Conservation (phyloP, 2,797 vertebrate species). For the Orientallactaga sibirica region DNA sequence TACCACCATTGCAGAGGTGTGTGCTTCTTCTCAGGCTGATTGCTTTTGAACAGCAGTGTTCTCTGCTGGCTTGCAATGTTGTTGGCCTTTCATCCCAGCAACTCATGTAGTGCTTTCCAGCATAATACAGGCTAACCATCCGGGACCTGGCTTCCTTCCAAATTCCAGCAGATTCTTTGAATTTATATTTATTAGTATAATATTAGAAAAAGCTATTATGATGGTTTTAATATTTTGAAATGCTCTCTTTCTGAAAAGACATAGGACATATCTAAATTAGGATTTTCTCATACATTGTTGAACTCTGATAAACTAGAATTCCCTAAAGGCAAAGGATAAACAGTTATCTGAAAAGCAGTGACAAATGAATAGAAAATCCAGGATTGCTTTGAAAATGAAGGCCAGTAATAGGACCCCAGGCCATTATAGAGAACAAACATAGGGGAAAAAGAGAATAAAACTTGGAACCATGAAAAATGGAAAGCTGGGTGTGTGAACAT, state of each 20-base stretch:
- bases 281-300: constrained; percentile 28
- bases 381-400: constrained; percentile 28
- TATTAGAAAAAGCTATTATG: background rate
- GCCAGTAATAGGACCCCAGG: background rate
- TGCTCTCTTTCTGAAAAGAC: background rate
- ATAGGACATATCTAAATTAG: background rate
- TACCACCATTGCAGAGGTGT: too few relatives aligned
- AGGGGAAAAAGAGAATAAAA: background rate
- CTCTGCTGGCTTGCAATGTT: too few relatives aligned
- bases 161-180: background rate
- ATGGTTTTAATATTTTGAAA: constrained; percentile 2
- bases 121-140: too few relatives aligned
- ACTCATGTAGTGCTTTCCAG: too few relatives aligned
- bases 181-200: background rate
- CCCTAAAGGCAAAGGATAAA: constrained; percentile 21
- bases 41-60: too few relatives aligned
- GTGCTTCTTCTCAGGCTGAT: too few relatives aligned
- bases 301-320: constrained; percentile 46
- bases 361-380: constrained; percentile 17
- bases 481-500: background rate
- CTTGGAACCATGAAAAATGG: background rate
- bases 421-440: background rate
- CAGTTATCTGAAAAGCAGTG: constrained; percentile 36
- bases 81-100: too few relatives aligned
- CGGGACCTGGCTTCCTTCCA: too few relatives aligned